These are phyloP conservation scores for Talpa occidentalis DNA, from an alignment of 2,113 vertebrate genomes.

Conservation along the genomic window DNA sequence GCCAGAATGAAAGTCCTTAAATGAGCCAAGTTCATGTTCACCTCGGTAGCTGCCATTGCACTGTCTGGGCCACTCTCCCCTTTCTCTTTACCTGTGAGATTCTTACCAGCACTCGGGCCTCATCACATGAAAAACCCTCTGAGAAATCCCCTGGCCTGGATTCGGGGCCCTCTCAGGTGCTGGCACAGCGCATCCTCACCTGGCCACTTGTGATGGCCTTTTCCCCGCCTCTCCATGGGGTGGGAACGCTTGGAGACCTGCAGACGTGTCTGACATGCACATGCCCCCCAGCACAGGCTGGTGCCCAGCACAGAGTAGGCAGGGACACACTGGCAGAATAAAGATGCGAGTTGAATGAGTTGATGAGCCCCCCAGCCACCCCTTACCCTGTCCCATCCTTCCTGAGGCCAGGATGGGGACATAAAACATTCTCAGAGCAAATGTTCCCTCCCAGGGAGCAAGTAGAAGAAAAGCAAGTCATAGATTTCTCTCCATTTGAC, in stretches of 20 bases:
- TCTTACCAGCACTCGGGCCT: background rate
- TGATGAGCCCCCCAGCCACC: background rate
- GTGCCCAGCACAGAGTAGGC: background rate
- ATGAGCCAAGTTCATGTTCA: background rate
- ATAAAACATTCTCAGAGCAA: background rate
- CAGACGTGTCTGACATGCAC: background rate
- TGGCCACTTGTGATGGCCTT: background rate
- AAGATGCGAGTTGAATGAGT: background rate
- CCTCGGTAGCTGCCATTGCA: background rate
- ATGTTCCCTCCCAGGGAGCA: background rate
- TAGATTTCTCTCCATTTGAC: background rate
- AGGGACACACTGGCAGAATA: background rate
- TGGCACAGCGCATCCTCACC: too few species aligned
- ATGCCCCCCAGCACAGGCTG: background rate
- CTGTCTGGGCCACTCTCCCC: background rate
- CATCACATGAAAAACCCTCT: background rate
- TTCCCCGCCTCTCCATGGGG: background rate
- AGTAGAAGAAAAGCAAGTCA: background rate
- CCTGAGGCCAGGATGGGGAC: background rate
- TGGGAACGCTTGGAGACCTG: background rate
- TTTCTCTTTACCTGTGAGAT: background rate
- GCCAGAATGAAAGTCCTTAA: background rate
- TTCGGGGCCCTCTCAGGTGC: fast-evolving
- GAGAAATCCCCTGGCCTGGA: background rate
- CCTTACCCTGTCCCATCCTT: background rate